Evolutionary conservation across 2,113 vertebrate genomes (phyloP), one percentile per base, ranked within the genome.

Genomic region (Colistium nudipinnis): DNA sequence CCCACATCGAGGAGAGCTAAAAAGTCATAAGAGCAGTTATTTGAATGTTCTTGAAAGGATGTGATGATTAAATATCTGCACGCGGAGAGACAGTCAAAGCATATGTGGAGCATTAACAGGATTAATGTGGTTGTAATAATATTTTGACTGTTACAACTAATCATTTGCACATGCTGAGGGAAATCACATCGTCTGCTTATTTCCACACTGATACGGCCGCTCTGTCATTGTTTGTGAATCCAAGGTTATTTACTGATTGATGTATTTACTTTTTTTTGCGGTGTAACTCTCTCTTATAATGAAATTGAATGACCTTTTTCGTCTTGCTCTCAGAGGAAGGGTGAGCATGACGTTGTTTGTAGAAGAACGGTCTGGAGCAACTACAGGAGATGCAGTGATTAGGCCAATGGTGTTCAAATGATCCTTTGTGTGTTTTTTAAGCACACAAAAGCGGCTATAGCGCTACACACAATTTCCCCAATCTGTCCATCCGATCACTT

Each of bases 161-260:
- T 56, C 10, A 64, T 2, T 33, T 19, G 1, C 2, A 12, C 3
- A 13, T 33, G 24, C n/a, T 13, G 20, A 35, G 25, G 31, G n/a
- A 31, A 53, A 31, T 43, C 6, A 67, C 41, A 24, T 20, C 49
- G 33, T 24, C 13, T 49, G 16, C 36, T 39, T 16, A 27, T 2
- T 19, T 25, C 9, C n/a, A n/a, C n/a, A n/a, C n/a, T n/a, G n/a
- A n/a, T 56, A 6, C 16, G 30, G n/a, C 36, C 35, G 33, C 27
- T 68, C 19, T 55, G 39, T 62, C 25, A 27, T 19, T 2, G 57
- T 45, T 48, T 17, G 33, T 68, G 36, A 59, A 13, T 48, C 24
- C 10, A 43, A 36, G 13, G 57, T 62, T 53, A 19, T 61, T 52
- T 66, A 44, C 38, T 48, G 48, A 49, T 59, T 39, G 9, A 56